These are phyloP conservation scores for Acanthococcus lagerstroemiae DNA, from an alignment of 2,888 invertebrate genomes.

Conservation along the genomic window DNA sequence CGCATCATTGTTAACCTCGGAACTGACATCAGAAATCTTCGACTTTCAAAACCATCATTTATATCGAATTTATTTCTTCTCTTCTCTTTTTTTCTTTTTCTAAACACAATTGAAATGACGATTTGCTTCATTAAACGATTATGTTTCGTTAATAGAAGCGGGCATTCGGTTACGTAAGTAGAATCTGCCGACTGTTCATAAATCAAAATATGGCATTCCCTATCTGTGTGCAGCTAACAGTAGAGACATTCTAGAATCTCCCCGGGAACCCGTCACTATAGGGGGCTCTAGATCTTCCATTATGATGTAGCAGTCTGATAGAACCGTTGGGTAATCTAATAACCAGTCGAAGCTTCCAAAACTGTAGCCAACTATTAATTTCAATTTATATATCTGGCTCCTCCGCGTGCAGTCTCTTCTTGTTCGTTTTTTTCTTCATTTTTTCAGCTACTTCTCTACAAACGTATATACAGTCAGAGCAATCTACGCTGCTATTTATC, in stretches of 20 bases:
- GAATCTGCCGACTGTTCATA: conserved; percentile 21
- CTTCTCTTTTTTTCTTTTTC: neutral
- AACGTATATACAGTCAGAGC: neutral
- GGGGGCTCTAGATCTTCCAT: conserved; percentile 19
- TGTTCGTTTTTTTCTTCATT: neutral
- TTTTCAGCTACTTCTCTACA: neutral
- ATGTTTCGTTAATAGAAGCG: conserved; percentile 26
- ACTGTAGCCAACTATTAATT: conserved; percentile 26
- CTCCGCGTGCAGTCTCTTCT: conserved; percentile 19
- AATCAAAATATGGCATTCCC: conserved; percentile 24
- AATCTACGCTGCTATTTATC: conserved; percentile 1
- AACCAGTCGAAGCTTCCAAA: conserved; percentile 26
- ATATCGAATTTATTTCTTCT: no score
- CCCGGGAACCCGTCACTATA: conserved; percentile 17
- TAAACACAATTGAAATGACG: conserved; percentile 15
- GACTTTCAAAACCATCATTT: no score
- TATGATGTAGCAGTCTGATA: conserved; percentile 29
- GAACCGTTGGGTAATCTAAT: conserved; percentile 24
- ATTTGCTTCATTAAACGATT: conserved; percentile 30
- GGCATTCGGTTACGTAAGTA: conserved; percentile 25
- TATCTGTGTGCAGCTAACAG: neutral
- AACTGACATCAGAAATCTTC: no score
- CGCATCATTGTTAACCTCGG: no score
- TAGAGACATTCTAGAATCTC: conserved; percentile 27
- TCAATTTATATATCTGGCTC: conserved; percentile 24